Evolutionary conservation across 1,140 invertebrate genomes (phyloP), one percentile per base, ranked within the genome.

Genomic region (Lucilia sericata): DNA sequence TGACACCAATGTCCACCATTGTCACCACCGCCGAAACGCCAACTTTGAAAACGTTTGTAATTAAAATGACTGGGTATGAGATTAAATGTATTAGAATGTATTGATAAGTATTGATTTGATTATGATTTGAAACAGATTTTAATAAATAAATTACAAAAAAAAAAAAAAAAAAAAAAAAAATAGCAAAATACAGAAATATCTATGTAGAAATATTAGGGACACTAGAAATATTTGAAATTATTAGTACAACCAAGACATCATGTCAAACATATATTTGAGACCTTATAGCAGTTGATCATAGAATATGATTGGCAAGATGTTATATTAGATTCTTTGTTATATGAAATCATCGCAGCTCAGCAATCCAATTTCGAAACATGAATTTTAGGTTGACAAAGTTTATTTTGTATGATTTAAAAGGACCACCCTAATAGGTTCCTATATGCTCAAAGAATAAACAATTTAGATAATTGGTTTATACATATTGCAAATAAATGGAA

Each of bases 391-490:
- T 30, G 25, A 30, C 25, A 30, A 30, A 30, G 25, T 30, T 30
- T 30, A 2, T 30, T 30, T 30, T 30, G 25, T 30, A 2, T 30
- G 1, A 30, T 2, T 2, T 30, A 30, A 30, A 30, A 30, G 25
- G 25, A 3, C 25, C 25, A 30, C 25, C 3, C 25, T 30, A 30
- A 30, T 30, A 30, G 25, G 25, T 30, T 1, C 25, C 25, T 30
- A 30, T 30, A n/a, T n/a, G n/a, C n/a, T n/a, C n/a, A 70, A 80
- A 49, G 42, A 42, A 80, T 80, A 80, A 80, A 80, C 76, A 80
- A 80, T 80, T 80, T 80, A 80, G n/a, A 80, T 80, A 80, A 80
- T 80, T 80, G 76, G 76, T 80, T 80, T 80, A 80, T 80, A 70
- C 19, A 70, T 70, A 21, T 80, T 49, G 42, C 76, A 80, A 80